Evolutionary conservation across 2,797 vertebrate species (phyloP), one percentile per base, ranked within the genome.

Genomic region (Tauraco hartlaubi): DNA sequence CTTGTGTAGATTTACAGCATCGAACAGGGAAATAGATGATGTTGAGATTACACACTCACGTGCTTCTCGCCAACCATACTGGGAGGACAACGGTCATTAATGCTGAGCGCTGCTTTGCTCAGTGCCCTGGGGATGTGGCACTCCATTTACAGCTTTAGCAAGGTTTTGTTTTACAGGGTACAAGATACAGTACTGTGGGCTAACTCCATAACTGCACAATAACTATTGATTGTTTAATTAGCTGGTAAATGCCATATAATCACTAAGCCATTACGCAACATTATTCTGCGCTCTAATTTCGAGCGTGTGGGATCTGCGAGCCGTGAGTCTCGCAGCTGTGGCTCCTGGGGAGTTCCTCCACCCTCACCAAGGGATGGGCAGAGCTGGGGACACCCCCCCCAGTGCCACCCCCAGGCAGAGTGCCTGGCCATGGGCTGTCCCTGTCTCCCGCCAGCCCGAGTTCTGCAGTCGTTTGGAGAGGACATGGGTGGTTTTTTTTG

Each of bases 201-300:
- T 68, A 81, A 91, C 90, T 92, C 86, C 35, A 26, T 92, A 93
- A 94, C 78, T 94, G 81, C 90, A 91, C 77, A 95, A 52, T 90
- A 96, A 95, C 94, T 95, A 97, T 85, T 78, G 94, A 96, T 96
- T 92, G 55, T 85, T 96, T 96, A 97, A 96, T 97, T 97, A 97
- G 94, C 88, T 96, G 87, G 54, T 90, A 92, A 97, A 94, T 74
- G 76, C 84, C 52, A 52, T 93, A 48, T 95, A 96, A 97, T 96
- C 73, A 33, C 75, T 59, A 43, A 81, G 88, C 94, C 59, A 63
- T 95, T 96, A 88, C 2, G 0, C 58, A 28, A 88, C 74, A 29
- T 26, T 85, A 77, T 87, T 72, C 80, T 48, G 61, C 0, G 4
- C 64, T 91, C 54, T 91, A 5, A 58, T 49, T 91, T 52, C 64